A percentile compares a stretch with the other conserved stretches of the same genome.
phyloP scores from a whole-genome alignment of 2,888 invertebrate genomes.

The Hirtodrosophila histrioides region DNA sequence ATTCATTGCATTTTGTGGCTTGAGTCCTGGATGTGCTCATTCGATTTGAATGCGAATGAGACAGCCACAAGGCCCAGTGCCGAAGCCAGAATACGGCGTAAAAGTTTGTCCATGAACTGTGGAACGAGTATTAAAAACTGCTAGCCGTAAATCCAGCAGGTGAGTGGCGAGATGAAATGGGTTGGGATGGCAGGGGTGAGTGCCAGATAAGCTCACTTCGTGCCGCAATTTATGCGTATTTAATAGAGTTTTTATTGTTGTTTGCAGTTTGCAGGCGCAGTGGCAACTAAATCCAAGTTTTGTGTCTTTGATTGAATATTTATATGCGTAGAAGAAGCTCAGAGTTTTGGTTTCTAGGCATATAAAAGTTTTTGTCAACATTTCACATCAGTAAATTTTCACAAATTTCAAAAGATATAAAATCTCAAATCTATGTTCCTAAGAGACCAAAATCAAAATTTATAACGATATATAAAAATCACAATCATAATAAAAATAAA shows the following conservation, averaged over 20 bases:
- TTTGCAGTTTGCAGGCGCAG: constrained; percentile 57
- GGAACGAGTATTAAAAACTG: constrained; percentile 52
- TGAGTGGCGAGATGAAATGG: constrained; percentile 28
- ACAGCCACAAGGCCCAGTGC: constrained; percentile 19
- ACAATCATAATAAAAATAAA: no score
- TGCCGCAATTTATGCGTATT: constrained; percentile 76
- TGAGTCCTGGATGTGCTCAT: constrained; percentile 68
- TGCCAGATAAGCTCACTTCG: constrained; percentile 30
- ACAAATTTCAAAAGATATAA: neutral
- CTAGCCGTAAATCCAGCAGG: constrained; percentile 56
- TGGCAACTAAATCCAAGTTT: constrained; percentile 47
- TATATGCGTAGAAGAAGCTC: constrained; percentile 10
- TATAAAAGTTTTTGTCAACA: constrained; percentile 28
- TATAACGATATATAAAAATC: no score
- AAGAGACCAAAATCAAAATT: no score
- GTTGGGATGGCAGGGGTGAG: neutral
- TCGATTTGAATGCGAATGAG: constrained; percentile 67
- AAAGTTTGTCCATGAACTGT: constrained; percentile 74
- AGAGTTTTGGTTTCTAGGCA: constrained; percentile 4
- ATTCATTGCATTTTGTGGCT: constrained; percentile 77
- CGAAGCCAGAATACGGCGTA: constrained; percentile 60
- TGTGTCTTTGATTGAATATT: constrained; percentile 71
- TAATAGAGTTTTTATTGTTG: constrained; percentile 79
- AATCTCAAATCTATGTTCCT: no score
- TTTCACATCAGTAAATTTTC: constrained; percentile 7